These are phyloP conservation scores for Isoperla grammatica DNA, from an alignment of 2,888 invertebrate genomes.

Conservation along the genomic window DNA sequence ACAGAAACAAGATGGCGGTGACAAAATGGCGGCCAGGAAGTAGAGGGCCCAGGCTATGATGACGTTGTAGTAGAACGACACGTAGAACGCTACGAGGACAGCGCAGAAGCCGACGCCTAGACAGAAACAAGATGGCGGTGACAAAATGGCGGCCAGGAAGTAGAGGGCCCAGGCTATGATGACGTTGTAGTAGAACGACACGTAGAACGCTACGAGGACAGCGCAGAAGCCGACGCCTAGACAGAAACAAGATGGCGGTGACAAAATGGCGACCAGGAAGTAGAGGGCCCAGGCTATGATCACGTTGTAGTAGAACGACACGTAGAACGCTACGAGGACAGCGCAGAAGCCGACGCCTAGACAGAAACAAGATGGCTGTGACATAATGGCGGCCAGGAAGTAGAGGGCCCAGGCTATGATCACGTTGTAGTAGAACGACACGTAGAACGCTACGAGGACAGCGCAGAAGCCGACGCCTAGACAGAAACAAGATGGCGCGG, in stretches of 20 bases:
- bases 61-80: conserved; percentile 78
- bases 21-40: conserved; percentile 72
- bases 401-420: conserved; percentile 81
- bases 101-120: conserved; percentile 74
- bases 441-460: conserved; percentile 72
- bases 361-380: too few species aligned
- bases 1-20: too few species aligned
- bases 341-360: conserved; percentile 74
- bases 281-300: conserved; percentile 81
- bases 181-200: conserved; percentile 78
- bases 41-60: conserved; percentile 81
- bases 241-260: too few species aligned
- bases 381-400: conserved; percentile 72
- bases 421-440: conserved; percentile 78
- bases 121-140: too few species aligned
- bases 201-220: conserved; percentile 72
- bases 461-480: conserved; percentile 74
- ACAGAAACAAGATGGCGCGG: too few species aligned
- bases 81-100: conserved; percentile 72
- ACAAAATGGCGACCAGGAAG: conserved; percentile 72
- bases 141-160: conserved; percentile 72
- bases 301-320: conserved; percentile 78
- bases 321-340: conserved; percentile 72
- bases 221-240: conserved; percentile 74
- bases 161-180: conserved; percentile 81